Evolutionary conservation across 2,113 vertebrate species (phyloP).

Genomic region (Pristiophorus japonicus): DNA sequence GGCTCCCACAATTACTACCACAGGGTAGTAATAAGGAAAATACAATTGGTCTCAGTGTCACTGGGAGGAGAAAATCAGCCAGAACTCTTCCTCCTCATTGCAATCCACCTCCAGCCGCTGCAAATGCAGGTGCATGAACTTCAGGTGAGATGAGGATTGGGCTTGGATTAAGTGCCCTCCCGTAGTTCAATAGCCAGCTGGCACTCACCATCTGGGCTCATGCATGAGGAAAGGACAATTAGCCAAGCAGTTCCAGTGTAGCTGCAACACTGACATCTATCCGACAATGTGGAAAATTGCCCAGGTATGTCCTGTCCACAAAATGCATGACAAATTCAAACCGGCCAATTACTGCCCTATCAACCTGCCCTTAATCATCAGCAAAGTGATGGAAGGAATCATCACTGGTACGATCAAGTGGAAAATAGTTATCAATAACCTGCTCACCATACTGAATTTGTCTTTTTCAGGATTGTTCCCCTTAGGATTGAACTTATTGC

Average conservation of each 20-base stretch:
- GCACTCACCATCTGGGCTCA: neutral
- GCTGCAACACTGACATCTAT: neutral
- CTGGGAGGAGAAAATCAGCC: neutral
- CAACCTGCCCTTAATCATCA: neutral
- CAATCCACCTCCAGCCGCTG: neutral
- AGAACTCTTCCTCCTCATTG: neutral
- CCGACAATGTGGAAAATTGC: neutral
- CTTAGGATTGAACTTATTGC: neutral
- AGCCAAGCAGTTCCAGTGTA: neutral
- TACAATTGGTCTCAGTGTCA: neutral
- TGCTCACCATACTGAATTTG: neutral
- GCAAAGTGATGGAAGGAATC: neutral
- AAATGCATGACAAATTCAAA: neutral
- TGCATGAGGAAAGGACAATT: neutral
- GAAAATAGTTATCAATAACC: neutral
- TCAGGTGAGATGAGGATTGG: neutral
- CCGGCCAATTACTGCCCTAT: neutral
- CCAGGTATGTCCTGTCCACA: neutral
- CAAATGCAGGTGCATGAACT: neutral
- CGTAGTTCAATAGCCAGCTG: neutral
- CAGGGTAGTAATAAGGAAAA: neutral
- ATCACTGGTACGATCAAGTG: neutral
- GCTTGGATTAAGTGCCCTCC: neutral
- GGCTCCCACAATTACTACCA: neutral
- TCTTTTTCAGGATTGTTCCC: neutral